phyloP scores from a whole-genome alignment of 2,113 vertebrate species.

The human (Homo sapiens) region DNA sequence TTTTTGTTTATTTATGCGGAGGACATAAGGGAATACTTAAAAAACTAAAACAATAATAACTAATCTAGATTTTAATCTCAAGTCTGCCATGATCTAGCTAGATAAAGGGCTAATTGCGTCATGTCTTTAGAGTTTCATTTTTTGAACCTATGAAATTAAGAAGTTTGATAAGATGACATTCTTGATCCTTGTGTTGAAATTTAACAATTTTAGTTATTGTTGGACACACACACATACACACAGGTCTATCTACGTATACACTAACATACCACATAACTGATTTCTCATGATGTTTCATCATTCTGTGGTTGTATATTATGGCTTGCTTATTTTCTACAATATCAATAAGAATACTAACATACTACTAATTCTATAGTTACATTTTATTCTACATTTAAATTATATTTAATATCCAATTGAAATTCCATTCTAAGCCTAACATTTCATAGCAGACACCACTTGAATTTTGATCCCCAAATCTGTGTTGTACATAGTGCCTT shows the following conservation, averaged over 20 bases:
- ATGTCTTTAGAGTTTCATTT: not conserved
- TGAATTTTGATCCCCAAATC: not conserved
- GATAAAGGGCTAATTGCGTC: not conserved
- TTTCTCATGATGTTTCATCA: not conserved
- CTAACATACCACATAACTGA: not conserved
- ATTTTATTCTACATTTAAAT: not conserved
- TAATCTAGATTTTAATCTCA: conserved; percentile 13
- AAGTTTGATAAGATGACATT: not conserved
- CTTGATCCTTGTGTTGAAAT: not conserved
- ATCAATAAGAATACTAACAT: not conserved
- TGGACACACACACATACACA: not conserved
- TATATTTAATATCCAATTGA: not conserved
- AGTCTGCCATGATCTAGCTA: not conserved
- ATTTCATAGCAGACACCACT: not conserved
- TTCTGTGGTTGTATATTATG: not conserved
- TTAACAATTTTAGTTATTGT: not conserved
- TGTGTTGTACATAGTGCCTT: not conserved
- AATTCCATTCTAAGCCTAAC: not conserved
- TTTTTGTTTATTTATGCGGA: not conserved
- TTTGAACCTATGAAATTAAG: not conserved
- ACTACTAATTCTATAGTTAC: not conserved
- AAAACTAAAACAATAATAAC: not conserved
- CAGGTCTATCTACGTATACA: not conserved
- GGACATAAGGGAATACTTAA: not conserved
- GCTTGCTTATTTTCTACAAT: conserved; percentile 16